Evolutionary conservation across 2,888 invertebrate genomes (phyloP), one percentile per base, ranked within the genome.

Genomic region (Escarpia spicata): DNA sequence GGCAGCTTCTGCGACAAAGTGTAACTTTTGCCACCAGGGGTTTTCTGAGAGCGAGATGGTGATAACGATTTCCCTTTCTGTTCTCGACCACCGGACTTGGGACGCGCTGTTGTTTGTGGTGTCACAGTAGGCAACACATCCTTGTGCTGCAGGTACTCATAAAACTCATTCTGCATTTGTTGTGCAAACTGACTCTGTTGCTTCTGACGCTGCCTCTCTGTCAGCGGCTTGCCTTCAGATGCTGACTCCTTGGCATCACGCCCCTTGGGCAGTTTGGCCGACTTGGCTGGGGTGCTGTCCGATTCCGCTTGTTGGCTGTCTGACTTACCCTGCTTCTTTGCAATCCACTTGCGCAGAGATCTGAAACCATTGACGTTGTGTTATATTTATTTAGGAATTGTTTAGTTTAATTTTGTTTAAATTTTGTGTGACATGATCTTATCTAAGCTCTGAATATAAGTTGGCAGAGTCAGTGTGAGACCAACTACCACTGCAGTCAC

Each of bases 181-280:
- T 95, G 94, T n/a, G 94, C 93, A 93, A 95, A 95, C 90, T 94
- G 93, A 93, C 95, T 95, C 89, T 95, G 94, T 90, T 95, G 95
- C 93, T 94, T 94, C 43, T 93, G 93, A 93, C 94, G 94, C 91
- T 94, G 94, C 92, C 94, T 95, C n/a, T 95, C 94, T 75, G 94
- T 92, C 43, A 93, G 92, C 90, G 92, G 94, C 92, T 93, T 93
- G 91, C 91, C 92, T 26, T 90, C 92, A 52, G 75, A 1, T 2
- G 52, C 52, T 52, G 45, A 43, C 10, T 90, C 90, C 91, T 92
- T 92, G 45, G 92, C 90, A n/a, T 91, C 58, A n/a, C 90, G 90
- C 10, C 92, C 91, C 37, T 75, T 60, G 58, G 31, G 3, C 43
- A 60, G 92, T 37, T 58, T 44, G 19, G 19, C 37, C 0, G 90